These are phyloP conservation scores for Mercenaria mercenaria DNA, from an alignment of 1,140 invertebrate genomes.

Conservation along the genomic window DNA sequence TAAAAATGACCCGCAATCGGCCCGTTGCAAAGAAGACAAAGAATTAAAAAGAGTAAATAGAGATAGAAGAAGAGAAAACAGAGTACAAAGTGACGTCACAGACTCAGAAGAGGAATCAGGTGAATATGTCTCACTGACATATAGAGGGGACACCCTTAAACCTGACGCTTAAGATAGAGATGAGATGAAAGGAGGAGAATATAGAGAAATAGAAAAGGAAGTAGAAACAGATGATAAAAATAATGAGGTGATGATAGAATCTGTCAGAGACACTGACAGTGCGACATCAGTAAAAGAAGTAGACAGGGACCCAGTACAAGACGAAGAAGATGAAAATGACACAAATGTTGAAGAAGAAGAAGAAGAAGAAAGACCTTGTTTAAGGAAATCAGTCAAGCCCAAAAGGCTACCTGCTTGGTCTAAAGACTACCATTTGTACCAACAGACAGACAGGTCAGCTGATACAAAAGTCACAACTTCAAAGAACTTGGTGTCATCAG, in stretches of 20 bases:
- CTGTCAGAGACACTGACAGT: no score
- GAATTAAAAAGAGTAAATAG: not conserved
- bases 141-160: no score
- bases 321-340: no score
- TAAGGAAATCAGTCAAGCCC: not conserved
- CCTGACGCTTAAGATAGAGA: no score
- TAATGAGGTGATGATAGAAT: not conserved
- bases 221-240: not conserved
- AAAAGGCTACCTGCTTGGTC: not conserved
- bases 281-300: no score
- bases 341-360: no score
- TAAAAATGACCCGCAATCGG: not conserved
- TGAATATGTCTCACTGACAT: no score
- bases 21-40: not conserved
- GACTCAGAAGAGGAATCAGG: no score
- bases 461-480: not conserved
- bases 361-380: not conserved
- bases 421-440: not conserved
- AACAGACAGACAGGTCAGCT: not conserved
- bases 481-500: not conserved
- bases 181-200: no score
- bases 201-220: not conserved
- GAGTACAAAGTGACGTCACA: not conserved
- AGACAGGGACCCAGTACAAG: no score
- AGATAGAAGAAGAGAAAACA: not conserved